Percentiles rank a stretch among this genome's conserved stretches.
phyloP scores from a whole-genome alignment of 2,113 vertebrate species.

The Syngnathoides biaculeatus region DNA sequence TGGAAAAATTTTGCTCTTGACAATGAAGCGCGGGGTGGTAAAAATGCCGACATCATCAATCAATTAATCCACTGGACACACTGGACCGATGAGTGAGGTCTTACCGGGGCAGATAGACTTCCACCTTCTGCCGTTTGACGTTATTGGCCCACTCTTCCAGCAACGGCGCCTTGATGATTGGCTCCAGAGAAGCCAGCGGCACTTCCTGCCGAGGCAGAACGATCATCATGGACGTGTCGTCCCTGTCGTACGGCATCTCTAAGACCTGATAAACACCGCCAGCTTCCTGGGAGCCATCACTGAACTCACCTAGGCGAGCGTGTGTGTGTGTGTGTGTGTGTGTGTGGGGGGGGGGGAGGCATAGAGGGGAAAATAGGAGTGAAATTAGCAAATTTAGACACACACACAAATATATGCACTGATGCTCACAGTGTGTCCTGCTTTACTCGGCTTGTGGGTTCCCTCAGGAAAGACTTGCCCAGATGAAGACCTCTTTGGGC shows the following conservation, averaged over 20 bases:
- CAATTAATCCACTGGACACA: background rate
- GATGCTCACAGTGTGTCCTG: background rate
- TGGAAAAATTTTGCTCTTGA: too few species aligned
- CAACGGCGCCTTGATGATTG: slow-evolving; percentile 85
- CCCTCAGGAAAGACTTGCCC: background rate
- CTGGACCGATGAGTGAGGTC: slow-evolving; percentile 17
- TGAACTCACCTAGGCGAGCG: slow-evolving; percentile 99
- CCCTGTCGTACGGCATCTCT: slow-evolving; percentile 94
- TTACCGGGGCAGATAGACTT: slow-evolving; percentile 94
- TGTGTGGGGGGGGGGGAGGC: slow-evolving; percentile 2
- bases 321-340: too few species aligned
- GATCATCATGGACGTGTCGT: slow-evolving; percentile 93
- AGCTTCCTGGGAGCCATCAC: slow-evolving; percentile 93
- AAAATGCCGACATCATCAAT: too few species aligned
- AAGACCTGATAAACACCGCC: slow-evolving; percentile 96
- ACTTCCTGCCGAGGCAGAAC: slow-evolving; percentile 94
- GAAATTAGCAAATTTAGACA: background rate
- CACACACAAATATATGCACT: background rate
- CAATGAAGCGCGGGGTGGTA: too few species aligned
- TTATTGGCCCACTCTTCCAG: slow-evolving; percentile 95
- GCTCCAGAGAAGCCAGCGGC: slow-evolving; percentile 86
- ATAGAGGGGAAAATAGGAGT: background rate
- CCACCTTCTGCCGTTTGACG: slow-evolving; percentile 96
- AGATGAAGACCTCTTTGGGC: slow-evolving; percentile 1
- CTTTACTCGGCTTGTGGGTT: slow-evolving; percentile 1